Evolutionary conservation across 2,797 vertebrate species (phyloP), one percentile per base, ranked within the genome.

Genomic region (Leptoclinus maculatus): DNA sequence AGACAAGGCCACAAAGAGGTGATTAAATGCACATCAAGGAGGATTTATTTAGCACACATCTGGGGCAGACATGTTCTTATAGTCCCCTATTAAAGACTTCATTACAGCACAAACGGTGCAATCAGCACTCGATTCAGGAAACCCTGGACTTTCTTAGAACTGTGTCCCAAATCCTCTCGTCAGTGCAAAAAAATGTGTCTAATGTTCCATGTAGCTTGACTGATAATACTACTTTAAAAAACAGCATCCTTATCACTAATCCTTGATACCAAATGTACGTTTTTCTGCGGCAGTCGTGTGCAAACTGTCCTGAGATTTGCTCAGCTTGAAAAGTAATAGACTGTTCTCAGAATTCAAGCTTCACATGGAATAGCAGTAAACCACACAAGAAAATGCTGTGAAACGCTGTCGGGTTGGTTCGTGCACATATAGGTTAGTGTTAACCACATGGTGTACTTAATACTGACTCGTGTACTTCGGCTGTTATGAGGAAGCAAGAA

Each of bases 21-120:
- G 89, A 91, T 94, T 94, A 92, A 93, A 94, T 78, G 70, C 74
- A 90, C 88, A 93, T 94, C 87, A 88, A 89, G 78, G 72, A 65
- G 64, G 84, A 87, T 91, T 92, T 80, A 93, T 91, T 89, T 84
- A 89, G 87, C 81, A 47, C 81, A 78, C 86, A 91, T 92, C 86
- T 91, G 81, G 82, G 74, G 47, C 47, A 65, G 74, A 85, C 80
- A 74, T 83, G 71, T 38, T 87, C 83, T 83, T 88, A 71, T 71
- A 82, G 89, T 65, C 49, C 57, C 81, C 83, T 73, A 74, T 90
- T 85, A 83, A 88, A 90, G 83, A 88, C 70, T 85, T 91, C 85
- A 87, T 91, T 88, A 89, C 71, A 56, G 49, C 78, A 60, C 71
- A 66, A 29, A 73, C 41, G 34, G 53, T 10, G 69, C 84, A 78